phyloP scores from a whole-genome alignment of 2,113 vertebrate genomes.

The Ictalurus punctatus region DNA sequence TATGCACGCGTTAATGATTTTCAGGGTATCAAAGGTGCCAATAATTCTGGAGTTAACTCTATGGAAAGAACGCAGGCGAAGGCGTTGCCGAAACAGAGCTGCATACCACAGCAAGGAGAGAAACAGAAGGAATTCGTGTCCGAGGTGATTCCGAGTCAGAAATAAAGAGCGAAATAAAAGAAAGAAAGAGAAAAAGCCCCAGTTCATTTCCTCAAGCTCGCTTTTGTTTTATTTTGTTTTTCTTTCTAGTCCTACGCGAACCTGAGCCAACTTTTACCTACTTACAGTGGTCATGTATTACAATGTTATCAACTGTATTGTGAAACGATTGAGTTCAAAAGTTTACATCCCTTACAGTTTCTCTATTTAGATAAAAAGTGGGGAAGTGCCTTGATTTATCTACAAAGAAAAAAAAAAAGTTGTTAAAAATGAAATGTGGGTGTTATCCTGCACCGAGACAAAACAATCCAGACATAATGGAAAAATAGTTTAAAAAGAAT shows the following conservation, averaged over 20 bases:
- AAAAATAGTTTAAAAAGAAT: not conserved
- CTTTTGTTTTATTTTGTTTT: not conserved
- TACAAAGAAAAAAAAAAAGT: not conserved
- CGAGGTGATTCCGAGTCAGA: not conserved
- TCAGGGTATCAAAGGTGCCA: not conserved
- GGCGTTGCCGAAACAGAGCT: not conserved
- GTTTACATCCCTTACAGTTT: not conserved
- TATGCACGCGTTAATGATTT: not conserved
- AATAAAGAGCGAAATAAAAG: not conserved
- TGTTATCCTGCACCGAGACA: not conserved
- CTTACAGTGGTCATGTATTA: not conserved
- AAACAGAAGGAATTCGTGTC: not conserved
- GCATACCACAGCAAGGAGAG: not conserved
- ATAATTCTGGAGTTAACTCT: not conserved
- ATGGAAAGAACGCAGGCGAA: not conserved
- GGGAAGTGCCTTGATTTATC: not conserved
- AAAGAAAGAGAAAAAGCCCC: not conserved
- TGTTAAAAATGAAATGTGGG: not conserved
- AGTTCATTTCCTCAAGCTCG: not conserved
- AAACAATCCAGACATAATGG: not conserved
- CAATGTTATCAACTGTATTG: not conserved
- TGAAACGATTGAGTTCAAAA: not conserved
- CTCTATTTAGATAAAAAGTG: not conserved
- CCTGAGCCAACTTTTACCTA: not conserved
- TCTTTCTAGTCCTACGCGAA: not conserved